Conservation (phyloP, 2,888 invertebrate species). For the Dicyrtomina minuta region DNA sequence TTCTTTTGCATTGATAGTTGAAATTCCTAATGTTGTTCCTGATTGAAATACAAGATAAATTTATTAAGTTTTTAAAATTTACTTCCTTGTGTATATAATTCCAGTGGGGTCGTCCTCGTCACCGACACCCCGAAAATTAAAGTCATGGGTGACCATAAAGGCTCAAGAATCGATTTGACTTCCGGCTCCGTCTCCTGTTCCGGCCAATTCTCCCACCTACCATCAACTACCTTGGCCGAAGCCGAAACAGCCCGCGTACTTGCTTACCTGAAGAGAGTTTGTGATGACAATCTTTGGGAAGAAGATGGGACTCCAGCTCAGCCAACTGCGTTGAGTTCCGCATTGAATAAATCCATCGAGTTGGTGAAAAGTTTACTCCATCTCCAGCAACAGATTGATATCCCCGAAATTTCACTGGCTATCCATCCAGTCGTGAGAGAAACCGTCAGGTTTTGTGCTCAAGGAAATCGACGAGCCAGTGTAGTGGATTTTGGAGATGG, state of each 20-base stretch:
- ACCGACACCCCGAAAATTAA: no score
- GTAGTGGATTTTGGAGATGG: constrained; percentile 96
- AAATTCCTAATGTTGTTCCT: no score
- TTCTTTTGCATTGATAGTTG: no score
- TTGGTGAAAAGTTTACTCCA: constrained; percentile 97
- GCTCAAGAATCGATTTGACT: constrained; percentile 30
- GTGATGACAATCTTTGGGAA: constrained; percentile 83
- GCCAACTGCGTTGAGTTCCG: constrained; percentile 66
- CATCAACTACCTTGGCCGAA: constrained; percentile 38
- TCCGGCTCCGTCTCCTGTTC: constrained; percentile 28
- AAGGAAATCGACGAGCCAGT: constrained; percentile 88
- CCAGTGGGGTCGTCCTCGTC: no score
- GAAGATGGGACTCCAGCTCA: constrained; percentile 72
- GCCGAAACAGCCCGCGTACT: constrained; percentile 39
- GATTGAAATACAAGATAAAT: no score
- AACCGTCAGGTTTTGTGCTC: constrained; percentile 87
- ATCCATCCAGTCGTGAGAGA: constrained; percentile 85
- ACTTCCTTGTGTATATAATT: no score
- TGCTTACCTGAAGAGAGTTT: constrained; percentile 81
- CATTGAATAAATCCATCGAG: constrained; percentile 83
- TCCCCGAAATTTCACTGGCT: constrained; percentile 93
- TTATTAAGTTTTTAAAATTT: no score
- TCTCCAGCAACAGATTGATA: constrained; percentile 99
- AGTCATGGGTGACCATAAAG: no score
- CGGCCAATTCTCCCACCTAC: no score